Evolutionary conservation across 2,113 vertebrate genomes (phyloP), one percentile per base, ranked within the genome.

Genomic region (Naja naja): DNA sequence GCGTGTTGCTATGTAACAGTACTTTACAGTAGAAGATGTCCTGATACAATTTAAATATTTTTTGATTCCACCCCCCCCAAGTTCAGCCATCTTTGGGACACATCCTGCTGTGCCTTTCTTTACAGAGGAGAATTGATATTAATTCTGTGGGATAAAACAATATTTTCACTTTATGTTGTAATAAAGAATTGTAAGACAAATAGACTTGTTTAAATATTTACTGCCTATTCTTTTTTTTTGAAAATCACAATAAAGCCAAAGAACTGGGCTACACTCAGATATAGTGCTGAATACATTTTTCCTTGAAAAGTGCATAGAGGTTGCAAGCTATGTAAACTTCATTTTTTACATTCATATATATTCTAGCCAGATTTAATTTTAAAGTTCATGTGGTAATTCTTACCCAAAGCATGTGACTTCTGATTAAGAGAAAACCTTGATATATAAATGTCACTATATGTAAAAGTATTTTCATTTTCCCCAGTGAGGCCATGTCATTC

Each of bases 1-100:
- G 89, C 56, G 91, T 91, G 43, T 30, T 87, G 45, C 27, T 87
- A 30, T 94, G 96, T 90, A 93, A 89, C 30, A 90, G n/a, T 47
- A 91, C 54, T 86, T 96, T 91, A 90, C 92, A 90, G 52, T 30
- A 45, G 94, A 90, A 85, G 91, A 95, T 94, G 93, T 90, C 85
- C 58, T 94, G 94, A 43, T 55, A 94, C 30, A 55, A 69, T 87
- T 93, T 91, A 93, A 93, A 92, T 92, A 94, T 86, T 45, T 95
- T 74, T 10, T 88, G 30, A 89, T 39, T 55, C 45, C 4, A 1
- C 47, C 45, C 45, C 5, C 8, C 9, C 60, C 85, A n/a, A 39
- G 49, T 81, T 49, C 12, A 60, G 90, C 90, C 87, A 64, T 5
- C 3, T 93, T 74, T 94, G 81, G 91, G 54, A 94, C 45, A 89